These are phyloP conservation scores for Hesperophylax magnus DNA, from an alignment of 1,140 invertebrate species.

Conservation along the genomic window DNA sequence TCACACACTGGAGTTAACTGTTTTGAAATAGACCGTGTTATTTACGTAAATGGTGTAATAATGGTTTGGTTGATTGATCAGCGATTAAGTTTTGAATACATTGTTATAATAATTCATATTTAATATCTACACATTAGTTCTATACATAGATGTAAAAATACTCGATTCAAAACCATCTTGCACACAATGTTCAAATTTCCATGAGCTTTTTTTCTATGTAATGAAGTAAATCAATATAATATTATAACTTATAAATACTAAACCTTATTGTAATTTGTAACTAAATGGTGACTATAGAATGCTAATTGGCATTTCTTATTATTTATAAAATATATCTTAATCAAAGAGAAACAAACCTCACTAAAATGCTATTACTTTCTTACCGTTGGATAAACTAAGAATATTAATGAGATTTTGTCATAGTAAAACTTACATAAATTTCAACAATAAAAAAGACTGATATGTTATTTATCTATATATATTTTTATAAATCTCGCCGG, in stretches of 20 bases:
- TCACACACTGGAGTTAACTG: not conserved
- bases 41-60: not conserved
- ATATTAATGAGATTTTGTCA: slow-evolving; percentile 29
- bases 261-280: slow-evolving; percentile 55
- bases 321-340: slow-evolving; percentile 50
- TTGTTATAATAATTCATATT: slow-evolving; percentile 10
- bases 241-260: slow-evolving; percentile 50
- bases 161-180: slow-evolving; percentile 56
- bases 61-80: slow-evolving; percentile 37
- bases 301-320: slow-evolving; percentile 49
- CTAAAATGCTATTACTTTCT: slow-evolving; percentile 52
- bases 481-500: slow-evolving; percentile 57
- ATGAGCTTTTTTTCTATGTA: slow-evolving; percentile 58
- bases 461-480: slow-evolving; percentile 58
- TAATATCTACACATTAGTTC: slow-evolving; percentile 33
- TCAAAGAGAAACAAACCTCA: slow-evolving; percentile 54
- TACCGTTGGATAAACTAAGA: slow-evolving; percentile 51
- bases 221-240: slow-evolving; percentile 54
- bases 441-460: slow-evolving; percentile 58
- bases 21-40: not conserved
- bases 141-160: slow-evolving; percentile 50
- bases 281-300: slow-evolving; percentile 56
- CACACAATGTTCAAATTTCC: slow-evolving; percentile 59
- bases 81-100: slow-evolving; percentile 39
- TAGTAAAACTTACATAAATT: slow-evolving; percentile 54